Base-by-base conservation (phyloP, 2,797 vertebrate genomes). In the Remorina albescens region DNA sequence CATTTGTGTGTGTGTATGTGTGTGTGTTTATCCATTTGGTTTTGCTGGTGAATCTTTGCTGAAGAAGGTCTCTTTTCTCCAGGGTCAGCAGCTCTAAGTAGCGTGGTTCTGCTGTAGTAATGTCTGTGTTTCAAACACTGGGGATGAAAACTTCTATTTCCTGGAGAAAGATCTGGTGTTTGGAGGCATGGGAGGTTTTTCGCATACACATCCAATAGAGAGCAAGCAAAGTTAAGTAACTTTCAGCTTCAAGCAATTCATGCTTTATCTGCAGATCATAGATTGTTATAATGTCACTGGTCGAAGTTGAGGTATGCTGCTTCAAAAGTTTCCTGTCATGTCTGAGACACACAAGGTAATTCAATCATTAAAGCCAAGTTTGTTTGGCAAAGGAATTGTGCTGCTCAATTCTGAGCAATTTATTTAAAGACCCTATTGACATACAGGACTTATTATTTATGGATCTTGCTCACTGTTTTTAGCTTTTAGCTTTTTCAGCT, bases 61-160 rank as follows among this genome's bases (percentile, higher is more conserved):
- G 89, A 82, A 74, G 58, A 84, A 83, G 73, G 72, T 78, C 65
- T 88, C 69, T 70, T 80, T 84, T 75, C 61, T 76, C 74, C 68
- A 71, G 71, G 80, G 70, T 83, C 80, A 84, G 76, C 76, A 82
- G 50, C 76, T 79, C 68, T 75, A 65, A 62, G 65, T 70, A 63
- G 75, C 25, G 19, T 42, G 39, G 67, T 42, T 32, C 69, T 57
- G 66, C 36, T 63, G 62, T 64, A 64, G 69, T 82, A 82, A 82
- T 73, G 42, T 16, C 58, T 67, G 59, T 53, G 56, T 32, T 67
- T 87, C 56, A 61, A 76, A 80, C 68, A 56, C 71, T 46, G n/a
- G 76, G 67, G 73, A 74, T 44, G 57, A 57, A 76, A 78, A 51
- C 71, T 21, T 42, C 47, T 59, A 62, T 67, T 76, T 74, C 49